Percentiles rank a stretch among this genome's conserved stretches.
Evolutionary conservation across 2,113 vertebrate genomes (phyloP).

Genomic region (Prochilodus magdalenae): DNA sequence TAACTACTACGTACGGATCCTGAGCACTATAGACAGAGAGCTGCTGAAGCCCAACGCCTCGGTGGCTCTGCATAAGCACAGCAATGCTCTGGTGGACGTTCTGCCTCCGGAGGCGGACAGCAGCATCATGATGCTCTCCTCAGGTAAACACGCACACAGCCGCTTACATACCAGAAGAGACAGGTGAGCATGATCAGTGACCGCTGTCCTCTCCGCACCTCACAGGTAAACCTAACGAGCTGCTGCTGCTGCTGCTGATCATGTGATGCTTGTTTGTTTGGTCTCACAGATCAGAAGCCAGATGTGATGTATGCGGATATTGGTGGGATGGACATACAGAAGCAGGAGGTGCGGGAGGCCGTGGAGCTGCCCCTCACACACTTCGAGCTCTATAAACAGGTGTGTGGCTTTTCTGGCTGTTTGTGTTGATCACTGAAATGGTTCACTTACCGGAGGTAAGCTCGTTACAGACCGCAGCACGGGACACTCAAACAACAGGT

Average conservation of each 20-base stretch:
- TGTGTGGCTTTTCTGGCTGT: no score
- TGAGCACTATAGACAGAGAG: slow-evolving; percentile 95
- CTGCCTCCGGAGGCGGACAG: slow-evolving; percentile 95
- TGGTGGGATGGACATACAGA: slow-evolving; percentile 97
- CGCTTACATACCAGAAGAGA: no score
- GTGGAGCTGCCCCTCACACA: slow-evolving; percentile 95
- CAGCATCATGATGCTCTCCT: slow-evolving; percentile 97
- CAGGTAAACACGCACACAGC: slow-evolving; percentile 73
- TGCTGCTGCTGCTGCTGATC: no score
- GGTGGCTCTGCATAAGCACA: slow-evolving; percentile 95
- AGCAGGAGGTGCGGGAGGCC: slow-evolving; percentile 94
- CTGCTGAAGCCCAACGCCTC: slow-evolving; percentile 95
- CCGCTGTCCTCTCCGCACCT: no score
- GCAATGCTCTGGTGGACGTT: slow-evolving; percentile 93
- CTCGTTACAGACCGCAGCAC: no score
- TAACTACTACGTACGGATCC: slow-evolving; percentile 93
- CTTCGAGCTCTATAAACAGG: slow-evolving; percentile 97
- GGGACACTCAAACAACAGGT: no score
- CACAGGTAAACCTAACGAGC: neutral
- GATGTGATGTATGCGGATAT: slow-evolving; percentile 95
- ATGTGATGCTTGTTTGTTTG: neutral
- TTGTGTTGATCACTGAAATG: no score
- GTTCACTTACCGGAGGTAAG: no score
- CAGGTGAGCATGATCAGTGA: no score
- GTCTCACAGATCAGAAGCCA: slow-evolving; percentile 91